These are phyloP conservation scores for Lonchura striata DNA, from an alignment of 2,113 vertebrate species.

Conservation along the genomic window DNA sequence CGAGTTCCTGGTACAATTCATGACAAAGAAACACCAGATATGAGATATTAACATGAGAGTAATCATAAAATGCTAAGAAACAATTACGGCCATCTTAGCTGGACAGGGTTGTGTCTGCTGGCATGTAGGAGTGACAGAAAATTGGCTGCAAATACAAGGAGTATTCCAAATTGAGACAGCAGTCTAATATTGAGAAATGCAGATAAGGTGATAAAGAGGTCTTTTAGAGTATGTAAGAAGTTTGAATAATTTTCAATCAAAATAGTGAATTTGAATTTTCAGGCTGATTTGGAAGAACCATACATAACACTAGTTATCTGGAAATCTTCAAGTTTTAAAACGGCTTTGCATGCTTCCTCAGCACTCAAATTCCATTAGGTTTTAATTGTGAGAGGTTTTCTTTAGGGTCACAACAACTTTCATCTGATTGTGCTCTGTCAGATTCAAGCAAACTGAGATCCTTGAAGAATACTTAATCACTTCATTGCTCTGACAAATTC, in stretches of 20 bases:
- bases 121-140: neutral
- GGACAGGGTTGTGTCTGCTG: neutral
- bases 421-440: neutral
- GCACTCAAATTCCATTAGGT: neutral
- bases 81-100: neutral
- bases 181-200: neutral
- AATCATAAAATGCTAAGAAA: neutral
- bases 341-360: neutral
- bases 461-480: neutral
- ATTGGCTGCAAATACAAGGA: neutral
- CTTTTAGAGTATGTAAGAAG: neutral
- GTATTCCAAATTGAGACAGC: neutral
- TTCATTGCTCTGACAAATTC: neutral
- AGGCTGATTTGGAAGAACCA: neutral
- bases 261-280: neutral
- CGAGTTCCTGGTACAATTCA: conserved; percentile 79
- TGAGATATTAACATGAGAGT: neutral
- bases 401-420: neutral
- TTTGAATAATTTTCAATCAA: neutral
- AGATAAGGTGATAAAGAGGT: neutral
- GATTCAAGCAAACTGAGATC: neutral
- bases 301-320: neutral
- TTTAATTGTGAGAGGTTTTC: neutral
- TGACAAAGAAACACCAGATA: neutral
- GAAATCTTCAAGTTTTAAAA: neutral